These are phyloP conservation scores for Plectus sambesii DNA, from an alignment of 1,140 invertebrate species.

Conservation along the genomic window DNA sequence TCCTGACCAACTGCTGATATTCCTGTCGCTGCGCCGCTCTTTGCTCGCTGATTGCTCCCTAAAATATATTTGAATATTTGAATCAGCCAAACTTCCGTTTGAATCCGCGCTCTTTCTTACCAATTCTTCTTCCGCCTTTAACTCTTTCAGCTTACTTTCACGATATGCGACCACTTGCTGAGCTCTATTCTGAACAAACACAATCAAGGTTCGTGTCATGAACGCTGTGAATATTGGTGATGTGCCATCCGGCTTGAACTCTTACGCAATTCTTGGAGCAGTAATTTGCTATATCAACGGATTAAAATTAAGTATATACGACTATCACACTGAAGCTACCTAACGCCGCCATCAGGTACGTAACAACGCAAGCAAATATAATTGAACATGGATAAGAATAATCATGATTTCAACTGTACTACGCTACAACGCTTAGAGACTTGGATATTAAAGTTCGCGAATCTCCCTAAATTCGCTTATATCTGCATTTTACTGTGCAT, in stretches of 20 bases:
- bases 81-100: too few species aligned
- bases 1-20: constrained; percentile 49
- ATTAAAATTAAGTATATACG: background rate
- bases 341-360: background rate
- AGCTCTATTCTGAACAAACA: constrained; percentile 55
- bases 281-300: background rate
- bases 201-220: too few species aligned
- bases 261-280: background rate
- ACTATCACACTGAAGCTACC: background rate
- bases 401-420: too few species aligned
- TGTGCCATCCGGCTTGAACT: too few species aligned
- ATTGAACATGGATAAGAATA: too few species aligned
- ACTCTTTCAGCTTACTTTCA: constrained; percentile 51
- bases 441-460: too few species aligned
- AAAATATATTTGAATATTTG: constrained; percentile 5
- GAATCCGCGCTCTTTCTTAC: too few species aligned
- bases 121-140: constrained; percentile 59
- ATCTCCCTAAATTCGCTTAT: too few species aligned
- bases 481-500: too few species aligned
- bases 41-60: constrained; percentile 55
- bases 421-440: too few species aligned
- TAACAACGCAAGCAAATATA: too few species aligned
- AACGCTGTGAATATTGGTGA: too few species aligned
- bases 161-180: constrained; percentile 59
- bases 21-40: constrained; percentile 56